Evolutionary conservation across 1,140 invertebrate species (phyloP).

Genomic region (Hypsibius dujardini): DNA sequence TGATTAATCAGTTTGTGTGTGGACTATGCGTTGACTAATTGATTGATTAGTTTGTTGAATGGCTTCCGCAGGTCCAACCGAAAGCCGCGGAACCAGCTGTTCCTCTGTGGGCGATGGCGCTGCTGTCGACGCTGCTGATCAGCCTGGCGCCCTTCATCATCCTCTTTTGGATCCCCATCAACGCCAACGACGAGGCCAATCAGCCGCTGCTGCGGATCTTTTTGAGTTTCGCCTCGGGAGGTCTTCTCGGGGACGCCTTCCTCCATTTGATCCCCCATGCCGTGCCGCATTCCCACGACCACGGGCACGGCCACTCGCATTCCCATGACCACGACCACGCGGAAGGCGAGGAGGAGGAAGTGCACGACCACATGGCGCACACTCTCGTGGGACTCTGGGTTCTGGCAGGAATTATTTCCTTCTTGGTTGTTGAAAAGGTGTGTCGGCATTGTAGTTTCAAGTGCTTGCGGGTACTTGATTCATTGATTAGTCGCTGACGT

Average conservation of each 20-base stretch:
- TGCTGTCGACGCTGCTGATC: constrained; percentile 73
- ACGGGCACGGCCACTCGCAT: constrained; percentile 38
- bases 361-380: constrained; percentile 44
- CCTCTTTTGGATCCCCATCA: constrained; percentile 76
- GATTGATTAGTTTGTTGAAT: constrained; percentile 5
- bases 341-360: constrained; percentile 34
- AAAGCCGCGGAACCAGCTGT: constrained; percentile 19
- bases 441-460: too few relatives aligned
- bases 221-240: constrained; percentile 81
- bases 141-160: constrained; percentile 83
- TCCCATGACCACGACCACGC: constrained; percentile 38
- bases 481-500: too few relatives aligned
- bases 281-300: constrained; percentile 41
- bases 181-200: constrained; percentile 56
- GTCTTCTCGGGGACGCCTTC: constrained; percentile 84
- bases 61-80: constrained; percentile 15
- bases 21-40: not conserved
- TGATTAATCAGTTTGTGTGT: not conserved
- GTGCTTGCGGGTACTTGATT: too few relatives aligned
- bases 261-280: constrained; percentile 90
- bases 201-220: constrained; percentile 69
- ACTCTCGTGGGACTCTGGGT: constrained; percentile 74
- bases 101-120: constrained; percentile 51
- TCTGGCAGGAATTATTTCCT: constrained; percentile 69
- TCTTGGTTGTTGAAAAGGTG: constrained; percentile 72